phyloP scores from a whole-genome alignment of 2,113 vertebrate species.

The Sakesphorus luctuosus region DNA sequence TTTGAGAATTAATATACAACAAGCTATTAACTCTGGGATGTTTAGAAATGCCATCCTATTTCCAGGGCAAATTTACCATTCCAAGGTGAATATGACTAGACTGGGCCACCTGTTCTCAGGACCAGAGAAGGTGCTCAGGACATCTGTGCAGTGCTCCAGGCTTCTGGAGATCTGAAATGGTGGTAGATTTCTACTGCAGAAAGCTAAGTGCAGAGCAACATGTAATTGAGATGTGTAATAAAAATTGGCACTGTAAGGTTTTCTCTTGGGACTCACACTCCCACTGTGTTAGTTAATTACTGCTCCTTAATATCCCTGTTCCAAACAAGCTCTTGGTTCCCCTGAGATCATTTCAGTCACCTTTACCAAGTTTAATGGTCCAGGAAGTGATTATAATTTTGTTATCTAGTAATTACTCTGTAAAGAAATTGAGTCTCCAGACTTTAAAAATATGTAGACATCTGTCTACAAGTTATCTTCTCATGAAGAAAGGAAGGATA shows the following conservation, averaged over 20 bases:
- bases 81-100: neutral
- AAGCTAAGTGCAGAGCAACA: neutral
- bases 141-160: neutral
- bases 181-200: neutral
- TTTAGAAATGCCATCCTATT: neutral
- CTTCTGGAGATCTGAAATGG: neutral
- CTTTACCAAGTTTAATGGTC: conserved; percentile 49
- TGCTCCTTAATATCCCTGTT: neutral
- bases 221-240: neutral
- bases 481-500: neutral
- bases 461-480: neutral
- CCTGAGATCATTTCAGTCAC: neutral
- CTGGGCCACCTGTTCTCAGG: neutral
- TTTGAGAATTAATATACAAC: neutral
- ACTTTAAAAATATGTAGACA: neutral
- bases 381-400: conserved; percentile 17
- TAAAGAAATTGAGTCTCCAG: conserved; percentile 4
- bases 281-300: conserved; percentile 26
- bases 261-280: neutral
- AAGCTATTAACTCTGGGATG: neutral
- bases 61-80: neutral
- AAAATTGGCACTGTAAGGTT: neutral
- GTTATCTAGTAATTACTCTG: conserved; percentile 7
- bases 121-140: neutral
- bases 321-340: neutral